These are phyloP conservation scores for Sipha maydis DNA, from an alignment of 2,888 invertebrate species.

Conservation along the genomic window DNA sequence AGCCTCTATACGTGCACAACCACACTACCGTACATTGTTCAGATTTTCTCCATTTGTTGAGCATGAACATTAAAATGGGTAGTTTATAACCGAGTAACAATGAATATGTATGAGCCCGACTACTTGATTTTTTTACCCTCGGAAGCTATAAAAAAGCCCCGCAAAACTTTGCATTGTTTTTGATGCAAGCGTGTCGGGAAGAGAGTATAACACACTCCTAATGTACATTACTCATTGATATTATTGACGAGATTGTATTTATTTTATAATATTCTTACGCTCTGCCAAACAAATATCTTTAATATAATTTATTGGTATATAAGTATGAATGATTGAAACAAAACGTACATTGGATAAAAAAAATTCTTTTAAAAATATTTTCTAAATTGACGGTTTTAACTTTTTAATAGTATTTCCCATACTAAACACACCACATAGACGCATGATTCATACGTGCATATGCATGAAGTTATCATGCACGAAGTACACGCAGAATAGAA, in stretches of 20 bases:
- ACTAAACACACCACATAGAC: no score
- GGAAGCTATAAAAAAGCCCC: constrained; percentile 45
- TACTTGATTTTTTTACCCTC: constrained; percentile 59
- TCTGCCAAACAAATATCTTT: not conserved
- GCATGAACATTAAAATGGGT: constrained; percentile 55
- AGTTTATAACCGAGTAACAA: constrained; percentile 42
- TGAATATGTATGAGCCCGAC: constrained; percentile 57
- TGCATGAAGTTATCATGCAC: no score
- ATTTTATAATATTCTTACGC: not conserved
- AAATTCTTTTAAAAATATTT: no score
- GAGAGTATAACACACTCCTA: constrained; percentile 9
- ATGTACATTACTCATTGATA: constrained; percentile 24
- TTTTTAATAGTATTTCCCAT: no score
- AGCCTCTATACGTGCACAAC: constrained; percentile 6
- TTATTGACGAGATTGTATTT: not conserved
- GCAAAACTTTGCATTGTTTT: constrained; percentile 48
- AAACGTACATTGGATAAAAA: no score
- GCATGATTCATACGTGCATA: no score
- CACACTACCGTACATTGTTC: constrained; percentile 29
- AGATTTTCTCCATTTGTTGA: constrained; percentile 50
- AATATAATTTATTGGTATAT: not conserved
- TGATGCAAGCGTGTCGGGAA: not conserved
- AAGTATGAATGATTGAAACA: no score
- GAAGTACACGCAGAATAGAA: no score
- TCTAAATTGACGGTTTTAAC: no score